Percentiles rank a stretch among this genome's conserved stretches.
Evolutionary conservation across 2,113 vertebrate genomes (phyloP).

Genomic region (Scomber japonicus): DNA sequence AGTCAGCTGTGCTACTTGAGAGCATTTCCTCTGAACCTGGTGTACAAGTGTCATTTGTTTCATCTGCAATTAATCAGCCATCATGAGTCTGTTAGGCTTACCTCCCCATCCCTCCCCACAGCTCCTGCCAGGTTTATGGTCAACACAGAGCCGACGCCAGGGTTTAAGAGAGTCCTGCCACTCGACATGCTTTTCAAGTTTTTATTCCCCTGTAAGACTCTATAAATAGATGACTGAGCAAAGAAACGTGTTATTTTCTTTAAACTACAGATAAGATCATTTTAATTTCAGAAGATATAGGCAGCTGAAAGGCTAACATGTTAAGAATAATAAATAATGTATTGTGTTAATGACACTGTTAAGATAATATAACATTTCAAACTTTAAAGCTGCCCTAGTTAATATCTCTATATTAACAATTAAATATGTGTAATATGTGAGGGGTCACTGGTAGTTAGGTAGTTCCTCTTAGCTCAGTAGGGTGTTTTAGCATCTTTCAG

Average conservation of each 20-base stretch:
- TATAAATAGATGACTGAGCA: constrained; percentile 69
- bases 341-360: neutral
- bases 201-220: constrained; percentile 67
- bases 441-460: neutral
- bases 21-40: constrained; percentile 58
- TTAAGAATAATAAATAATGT: neutral
- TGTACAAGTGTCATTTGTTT: constrained; percentile 74
- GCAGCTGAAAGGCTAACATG: too few species aligned
- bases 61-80: constrained; percentile 83
- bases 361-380: neutral
- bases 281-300: neutral
- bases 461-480: neutral
- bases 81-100: constrained; percentile 73
- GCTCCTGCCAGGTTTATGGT: constrained; percentile 82
- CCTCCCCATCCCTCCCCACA: constrained; percentile 52
- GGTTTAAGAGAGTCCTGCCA: constrained; percentile 78
- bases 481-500: neutral
- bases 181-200: constrained; percentile 77
- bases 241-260: constrained; percentile 41
- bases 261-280: constrained; percentile 2
- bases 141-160: constrained; percentile 69
- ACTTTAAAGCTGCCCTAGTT: neutral
- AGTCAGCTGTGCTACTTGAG: constrained; percentile 55
- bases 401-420: too few species aligned
- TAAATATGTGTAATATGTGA: too few species aligned